A percentile compares a stretch with the other conserved stretches of the same genome.
phyloP scores from a whole-genome alignment of 2,113 vertebrate genomes.

The Daubentonia madagascariensis region DNA sequence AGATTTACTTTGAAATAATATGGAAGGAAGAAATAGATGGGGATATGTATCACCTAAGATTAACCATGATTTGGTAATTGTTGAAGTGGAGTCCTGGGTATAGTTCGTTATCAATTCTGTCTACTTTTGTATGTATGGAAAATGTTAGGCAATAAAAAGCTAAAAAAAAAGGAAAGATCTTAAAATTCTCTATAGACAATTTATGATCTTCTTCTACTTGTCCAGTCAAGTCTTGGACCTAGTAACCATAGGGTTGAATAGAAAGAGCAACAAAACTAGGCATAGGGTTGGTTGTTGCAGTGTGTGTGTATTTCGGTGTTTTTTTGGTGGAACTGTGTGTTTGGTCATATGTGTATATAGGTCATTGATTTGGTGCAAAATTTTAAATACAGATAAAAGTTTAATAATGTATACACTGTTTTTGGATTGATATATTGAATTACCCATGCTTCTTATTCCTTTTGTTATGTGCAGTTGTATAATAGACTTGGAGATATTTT shows the following conservation, averaged over 20 bases:
- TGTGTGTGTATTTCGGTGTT: neutral
- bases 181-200: neutral
- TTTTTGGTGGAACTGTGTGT: neutral
- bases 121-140: neutral
- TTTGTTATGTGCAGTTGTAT: neutral
- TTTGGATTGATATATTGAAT: conserved; percentile 5
- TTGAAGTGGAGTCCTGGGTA: neutral
- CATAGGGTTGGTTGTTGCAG: neutral
- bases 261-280: neutral
- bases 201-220: neutral
- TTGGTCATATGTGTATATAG: neutral
- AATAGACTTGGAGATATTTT: neutral
- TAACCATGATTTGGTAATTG: neutral
- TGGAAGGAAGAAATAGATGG: neutral
- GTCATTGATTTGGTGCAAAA: conserved; percentile 16
- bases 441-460: neutral
- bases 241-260: neutral
- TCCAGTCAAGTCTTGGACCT: neutral
- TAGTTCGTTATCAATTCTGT: neutral
- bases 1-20: conserved; percentile 24
- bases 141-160: neutral
- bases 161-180: neutral
- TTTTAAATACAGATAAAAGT: neutral
- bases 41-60: neutral
- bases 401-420: neutral